phyloP scores from a whole-genome alignment of 1,140 invertebrate genomes.

The Leptinotarsa defecta region DNA sequence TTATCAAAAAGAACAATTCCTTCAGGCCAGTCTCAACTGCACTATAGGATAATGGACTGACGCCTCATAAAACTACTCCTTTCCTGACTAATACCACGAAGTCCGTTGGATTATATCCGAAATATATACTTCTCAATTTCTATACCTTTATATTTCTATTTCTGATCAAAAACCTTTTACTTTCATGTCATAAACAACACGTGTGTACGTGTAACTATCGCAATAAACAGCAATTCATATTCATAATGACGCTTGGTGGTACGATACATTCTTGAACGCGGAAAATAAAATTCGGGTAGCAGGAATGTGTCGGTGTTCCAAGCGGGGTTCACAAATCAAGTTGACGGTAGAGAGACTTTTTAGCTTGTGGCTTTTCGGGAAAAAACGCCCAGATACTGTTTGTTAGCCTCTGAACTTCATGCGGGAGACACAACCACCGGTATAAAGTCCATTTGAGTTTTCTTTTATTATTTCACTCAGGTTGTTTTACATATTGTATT shows the following conservation, averaged over 20 bases:
- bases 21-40: too few species aligned
- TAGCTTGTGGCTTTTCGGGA: not conserved
- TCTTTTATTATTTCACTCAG: not conserved
- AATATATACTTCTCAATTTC: too few species aligned
- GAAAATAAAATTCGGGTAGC: not conserved
- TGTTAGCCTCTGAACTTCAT: not conserved
- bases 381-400: slow-evolving; percentile 1
- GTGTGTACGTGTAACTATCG: not conserved
- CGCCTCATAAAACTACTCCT: too few species aligned
- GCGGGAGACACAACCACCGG: not conserved
- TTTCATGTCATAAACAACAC: too few species aligned
- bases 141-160: too few species aligned
- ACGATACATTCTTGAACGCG: not conserved
- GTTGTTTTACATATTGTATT: slow-evolving; percentile 18
- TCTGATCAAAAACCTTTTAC: too few species aligned
- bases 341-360: not conserved
- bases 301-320: slow-evolving; percentile 4
- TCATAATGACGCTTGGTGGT: not conserved
- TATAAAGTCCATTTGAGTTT: slow-evolving; percentile 6
- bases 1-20: too few species aligned
- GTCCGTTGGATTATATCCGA: too few species aligned
- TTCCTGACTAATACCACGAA: too few species aligned
- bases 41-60: too few species aligned
- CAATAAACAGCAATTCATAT: not conserved
- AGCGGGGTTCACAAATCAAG: not conserved